phyloP scores from a whole-genome alignment of 2,888 invertebrate species.

The Pandemis corylana region DNA sequence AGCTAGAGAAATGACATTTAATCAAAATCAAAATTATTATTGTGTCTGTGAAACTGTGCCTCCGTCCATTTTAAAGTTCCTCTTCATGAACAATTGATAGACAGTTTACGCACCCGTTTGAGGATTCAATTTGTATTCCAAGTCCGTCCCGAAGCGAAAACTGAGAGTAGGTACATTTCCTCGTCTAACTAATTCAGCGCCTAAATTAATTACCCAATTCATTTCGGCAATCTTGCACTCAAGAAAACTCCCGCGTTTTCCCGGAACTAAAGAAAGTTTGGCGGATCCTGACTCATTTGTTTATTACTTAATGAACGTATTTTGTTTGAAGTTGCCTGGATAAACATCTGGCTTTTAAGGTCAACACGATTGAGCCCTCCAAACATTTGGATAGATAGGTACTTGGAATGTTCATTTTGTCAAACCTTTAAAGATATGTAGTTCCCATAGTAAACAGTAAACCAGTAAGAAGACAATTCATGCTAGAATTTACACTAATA shows the following conservation, averaged over 20 bases:
- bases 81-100: neutral
- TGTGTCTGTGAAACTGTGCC: too few species aligned
- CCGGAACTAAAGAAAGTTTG: conserved; percentile 12
- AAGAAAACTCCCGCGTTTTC: conserved; percentile 12
- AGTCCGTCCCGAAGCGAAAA: conserved; percentile 13
- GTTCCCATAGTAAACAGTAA: too few species aligned
- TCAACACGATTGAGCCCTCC: neutral
- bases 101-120: neutral
- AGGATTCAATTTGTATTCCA: conserved; percentile 31
- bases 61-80: neutral
- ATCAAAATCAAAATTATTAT: too few species aligned
- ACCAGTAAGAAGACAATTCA: too few species aligned
- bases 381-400: neutral
- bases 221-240: conserved; percentile 29
- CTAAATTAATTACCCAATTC: conserved; percentile 34
- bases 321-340: conserved; percentile 2
- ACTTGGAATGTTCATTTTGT: neutral
- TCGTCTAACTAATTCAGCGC: conserved; percentile 31
- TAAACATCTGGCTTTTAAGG: conserved; percentile 1
- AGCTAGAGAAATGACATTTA: too few species aligned
- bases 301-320: conserved; percentile 5
- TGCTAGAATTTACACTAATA: too few species aligned
- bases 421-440: neutral
- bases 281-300: conserved; percentile 3
- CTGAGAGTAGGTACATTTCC: conserved; percentile 27